Evolutionary conservation across 2,888 invertebrate genomes (phyloP).

Genomic region (Brachynemurus nebulosus): DNA sequence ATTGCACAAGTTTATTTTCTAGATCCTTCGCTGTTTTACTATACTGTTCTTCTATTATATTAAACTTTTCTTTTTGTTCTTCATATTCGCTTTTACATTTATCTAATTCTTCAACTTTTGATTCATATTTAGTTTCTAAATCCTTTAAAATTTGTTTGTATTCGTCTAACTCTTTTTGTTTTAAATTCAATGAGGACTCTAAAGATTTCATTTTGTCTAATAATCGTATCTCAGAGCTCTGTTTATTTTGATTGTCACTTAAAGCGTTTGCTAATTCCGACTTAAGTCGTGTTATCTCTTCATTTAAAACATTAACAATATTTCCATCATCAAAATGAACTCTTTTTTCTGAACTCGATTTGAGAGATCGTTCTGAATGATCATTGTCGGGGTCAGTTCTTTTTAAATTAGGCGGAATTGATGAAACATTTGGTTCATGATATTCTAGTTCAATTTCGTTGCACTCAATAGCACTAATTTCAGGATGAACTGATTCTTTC

Average conservation of each 20-base stretch:
- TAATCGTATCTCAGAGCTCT: conserved; percentile 39
- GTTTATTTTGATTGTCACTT: conserved; percentile 29
- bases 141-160: conserved; percentile 40
- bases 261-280: conserved; percentile 45
- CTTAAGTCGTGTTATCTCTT: conserved; percentile 41
- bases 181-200: conserved; percentile 36
- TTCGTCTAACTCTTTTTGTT: conserved; percentile 42
- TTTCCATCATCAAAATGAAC: conserved; percentile 41
- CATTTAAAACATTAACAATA: conserved; percentile 36
- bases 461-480: neutral
- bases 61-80: conserved; percentile 17
- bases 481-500: neutral
- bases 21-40: conserved; percentile 24
- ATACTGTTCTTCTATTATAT: conserved; percentile 18
- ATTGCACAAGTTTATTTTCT: conserved; percentile 21
- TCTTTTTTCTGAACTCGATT: conserved; percentile 21
- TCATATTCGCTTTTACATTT: conserved; percentile 15
- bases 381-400: neutral
- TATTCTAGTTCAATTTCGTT: neutral
- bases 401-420: conserved; percentile 1
- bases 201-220: conserved; percentile 16
- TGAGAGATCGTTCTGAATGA: neutral
- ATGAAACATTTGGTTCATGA: conserved; percentile 3
- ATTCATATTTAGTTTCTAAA: conserved; percentile 32
- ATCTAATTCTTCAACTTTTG: neutral